phyloP scores from a whole-genome alignment of 2,113 vertebrate species.

The Nibea albiflora region DNA sequence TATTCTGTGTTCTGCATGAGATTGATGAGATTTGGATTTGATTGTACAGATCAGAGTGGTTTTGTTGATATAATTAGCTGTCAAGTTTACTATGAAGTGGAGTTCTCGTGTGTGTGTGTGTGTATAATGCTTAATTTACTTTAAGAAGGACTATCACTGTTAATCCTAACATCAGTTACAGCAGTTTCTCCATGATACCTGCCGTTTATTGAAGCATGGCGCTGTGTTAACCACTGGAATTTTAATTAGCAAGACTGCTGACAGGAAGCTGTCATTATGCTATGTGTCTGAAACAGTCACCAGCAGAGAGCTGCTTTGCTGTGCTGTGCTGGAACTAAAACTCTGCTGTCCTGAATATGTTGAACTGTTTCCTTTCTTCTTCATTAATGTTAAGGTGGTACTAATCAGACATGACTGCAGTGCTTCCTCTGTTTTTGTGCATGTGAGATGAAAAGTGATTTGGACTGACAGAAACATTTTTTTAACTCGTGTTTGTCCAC shows the following conservation, averaged over 20 bases:
- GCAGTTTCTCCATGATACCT: neutral
- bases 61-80: neutral
- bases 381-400: neutral
- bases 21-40: neutral
- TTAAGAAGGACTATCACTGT: neutral
- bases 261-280: constrained; percentile 4
- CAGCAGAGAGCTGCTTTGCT: neutral
- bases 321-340: neutral
- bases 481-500: neutral
- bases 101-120: neutral
- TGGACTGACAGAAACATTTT: neutral
- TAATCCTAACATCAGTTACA: too few relatives aligned
- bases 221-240: constrained; percentile 17
- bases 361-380: neutral
- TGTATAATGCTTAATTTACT: neutral
- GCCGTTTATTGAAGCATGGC: neutral
- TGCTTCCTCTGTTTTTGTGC: neutral
- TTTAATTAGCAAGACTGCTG: constrained; percentile 20
- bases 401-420: neutral
- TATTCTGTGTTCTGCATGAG: neutral
- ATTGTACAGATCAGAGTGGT: neutral
- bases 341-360: neutral
- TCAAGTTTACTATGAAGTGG: neutral
- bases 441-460: neutral
- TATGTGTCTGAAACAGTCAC: neutral